These are phyloP conservation scores for Trichogramma evanescens DNA, from an alignment of 2,888 invertebrate species.

Conservation along the genomic window DNA sequence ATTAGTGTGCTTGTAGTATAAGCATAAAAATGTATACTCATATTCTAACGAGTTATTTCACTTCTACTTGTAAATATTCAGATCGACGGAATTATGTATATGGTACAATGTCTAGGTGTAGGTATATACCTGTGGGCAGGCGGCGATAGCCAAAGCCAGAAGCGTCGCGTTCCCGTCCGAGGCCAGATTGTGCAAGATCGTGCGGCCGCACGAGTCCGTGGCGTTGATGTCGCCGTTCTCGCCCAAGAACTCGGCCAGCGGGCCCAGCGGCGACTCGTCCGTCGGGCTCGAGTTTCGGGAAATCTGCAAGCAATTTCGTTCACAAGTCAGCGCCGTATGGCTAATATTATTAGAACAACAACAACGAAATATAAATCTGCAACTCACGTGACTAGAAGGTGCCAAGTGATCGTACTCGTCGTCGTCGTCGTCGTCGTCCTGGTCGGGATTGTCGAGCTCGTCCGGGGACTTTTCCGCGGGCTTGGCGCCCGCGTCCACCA, in stretches of 20 bases:
- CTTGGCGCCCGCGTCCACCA: constrained; percentile 69
- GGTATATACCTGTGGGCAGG: constrained; percentile 48
- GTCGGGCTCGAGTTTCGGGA: constrained; percentile 44
- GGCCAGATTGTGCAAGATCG: constrained; percentile 68
- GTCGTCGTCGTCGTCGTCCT: constrained; percentile 23
- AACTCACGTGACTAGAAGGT: constrained; percentile 46
- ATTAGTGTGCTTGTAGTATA: too few relatives aligned
- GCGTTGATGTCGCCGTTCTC: constrained; percentile 50
- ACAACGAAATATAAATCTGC: neutral
- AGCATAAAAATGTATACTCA: too few relatives aligned
- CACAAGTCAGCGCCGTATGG: neutral
- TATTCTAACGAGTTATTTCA: too few relatives aligned
- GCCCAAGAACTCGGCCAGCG: constrained; percentile 46
- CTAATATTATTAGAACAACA: neutral
- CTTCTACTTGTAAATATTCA: too few relatives aligned
- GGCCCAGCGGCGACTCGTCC: constrained; percentile 45
- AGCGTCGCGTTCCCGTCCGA: constrained; percentile 68
- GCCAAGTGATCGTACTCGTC: constrained; percentile 35
- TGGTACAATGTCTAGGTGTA: neutral
- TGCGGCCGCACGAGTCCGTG: constrained; percentile 58
- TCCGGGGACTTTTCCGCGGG: constrained; percentile 45
- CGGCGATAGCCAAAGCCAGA: constrained; percentile 59
- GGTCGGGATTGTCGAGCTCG: constrained; percentile 41
- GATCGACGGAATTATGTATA: too few relatives aligned
- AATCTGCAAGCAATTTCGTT: constrained; percentile 28